Evolutionary conservation across 1,140 invertebrate genomes (phyloP), one percentile per base, ranked within the genome.

Genomic region (Trichonephila inaurata): DNA sequence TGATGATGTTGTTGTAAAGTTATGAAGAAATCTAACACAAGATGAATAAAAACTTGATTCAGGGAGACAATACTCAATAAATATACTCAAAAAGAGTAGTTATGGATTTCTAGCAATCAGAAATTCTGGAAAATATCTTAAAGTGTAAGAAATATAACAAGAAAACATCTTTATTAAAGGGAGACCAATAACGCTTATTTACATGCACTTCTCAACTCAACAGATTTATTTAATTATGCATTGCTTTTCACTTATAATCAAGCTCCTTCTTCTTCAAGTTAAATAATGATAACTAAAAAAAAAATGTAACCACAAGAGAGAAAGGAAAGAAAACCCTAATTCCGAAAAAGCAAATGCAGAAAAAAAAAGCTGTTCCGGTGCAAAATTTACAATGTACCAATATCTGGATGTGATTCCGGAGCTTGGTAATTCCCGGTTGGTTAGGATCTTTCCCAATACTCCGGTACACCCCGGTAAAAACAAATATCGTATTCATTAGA

Each of bases 401-500:
- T 69, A 69, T 21, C 24, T 28, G n/a, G 66, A 28, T 3, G 21
- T 21, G 66, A 24, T 40, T 40, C 72, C 18, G 33, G 18, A 33
- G 18, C 24, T 19, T 51, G 7, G 0, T 14, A 77, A 77, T 77
- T 33, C 72, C 72, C 72, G 4, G 16, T 28, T 33, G 72, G 24
- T 1, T 16, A 6, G 16, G 18, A 14, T 40, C 72, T 33, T 40
- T 77, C 72, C 72, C 72, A 77, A 40, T 40, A 33, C 72, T 18
- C 16, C 28, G 72, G 72, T 77, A 77, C 33, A 18, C 28, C 72
- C 18, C 16, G 12, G 28, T 77, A 77, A 77, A 77, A 77, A 77
- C 28, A 77, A 77, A 77, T 77, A 77, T 40, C 72, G 33, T 77
- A 77, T 77, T 77, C 72, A 77, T 77, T 77, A 77, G 72, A 77